Base-by-base conservation (phyloP, 2,797 vertebrate species). In the Botia kubotai region DNA sequence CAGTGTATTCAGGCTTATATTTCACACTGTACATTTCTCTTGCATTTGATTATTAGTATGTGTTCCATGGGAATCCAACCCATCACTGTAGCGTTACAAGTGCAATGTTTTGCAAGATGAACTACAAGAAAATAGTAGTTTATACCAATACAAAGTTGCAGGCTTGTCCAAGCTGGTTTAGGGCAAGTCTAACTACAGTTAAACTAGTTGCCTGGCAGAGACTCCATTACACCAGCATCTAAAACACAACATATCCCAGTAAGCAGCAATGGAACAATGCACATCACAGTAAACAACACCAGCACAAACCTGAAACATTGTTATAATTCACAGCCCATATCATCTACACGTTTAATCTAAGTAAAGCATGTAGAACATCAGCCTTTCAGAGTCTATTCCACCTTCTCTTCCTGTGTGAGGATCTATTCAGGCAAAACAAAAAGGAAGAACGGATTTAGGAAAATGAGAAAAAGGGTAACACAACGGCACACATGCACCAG, bases 361-460 rank as follows among this genome's bases (percentile, higher is more conserved):
- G 91, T 90, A 91, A 89, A 92, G 87, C 89, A 75, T 75, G 84
- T 86, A 83, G 71, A 85, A 90, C 85, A 89, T 84, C 84, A 90
- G 85, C 90, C 91, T 86, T 89, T 90, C 89, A 82, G 90, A 88
- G 90, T 90, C 90, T 87, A 85, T 85, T 90, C 84, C 88, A 88
- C 86, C 86, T 71, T 83, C 79, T 90, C 90, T 89, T 88, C 89
- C 87, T 88, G 72, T 90, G 87, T 29, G 89, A 87, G 80, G 81
- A 81, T 89, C 53, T 53, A 81, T 17, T 62, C 78, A 83, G 80
- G 77, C 82, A 82, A 85, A 87, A 86, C 74, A 77, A 86, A 83
- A 79, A 39, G 75, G 14, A 63, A 72, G 65, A 80, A 84, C 79
- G 72, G 83, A 86, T 52, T 21, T 19, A 52, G 86, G 60, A 63